A percentile compares a stretch with the other conserved stretches of the same genome.
phyloP scores from a whole-genome alignment of 2,797 vertebrate genomes.

The Pitangus sulphuratus region DNA sequence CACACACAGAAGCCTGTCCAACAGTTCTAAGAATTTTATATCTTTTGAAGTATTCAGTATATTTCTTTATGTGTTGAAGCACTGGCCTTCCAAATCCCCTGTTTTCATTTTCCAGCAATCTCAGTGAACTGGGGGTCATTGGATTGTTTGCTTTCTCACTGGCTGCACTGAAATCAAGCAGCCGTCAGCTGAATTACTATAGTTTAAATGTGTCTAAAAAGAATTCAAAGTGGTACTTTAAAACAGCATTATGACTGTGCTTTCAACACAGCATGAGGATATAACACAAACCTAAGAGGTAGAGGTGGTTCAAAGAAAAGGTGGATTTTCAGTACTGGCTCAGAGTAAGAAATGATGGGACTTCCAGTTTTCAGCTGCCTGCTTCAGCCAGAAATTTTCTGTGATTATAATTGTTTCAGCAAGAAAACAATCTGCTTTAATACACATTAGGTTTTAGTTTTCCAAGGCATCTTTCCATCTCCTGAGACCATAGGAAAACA shows the following conservation, averaged over 20 bases:
- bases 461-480: background rate
- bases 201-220: background rate
- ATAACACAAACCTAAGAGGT: background rate
- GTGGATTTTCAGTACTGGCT: background rate
- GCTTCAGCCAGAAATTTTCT: background rate
- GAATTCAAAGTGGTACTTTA: background rate
- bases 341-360: background rate
- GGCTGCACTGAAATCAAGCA: constrained; percentile 12
- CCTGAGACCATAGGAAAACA: background rate
- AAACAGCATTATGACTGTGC: background rate
- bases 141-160: constrained; percentile 58
- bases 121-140: constrained; percentile 66
- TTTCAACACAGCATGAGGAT: background rate
- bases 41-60: constrained; percentile 73
- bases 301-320: background rate
- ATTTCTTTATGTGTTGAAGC: constrained; percentile 66
- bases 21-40: constrained; percentile 79
- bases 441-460: background rate
- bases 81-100: constrained; percentile 48
- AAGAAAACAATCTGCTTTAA: background rate
- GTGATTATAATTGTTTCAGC: background rate
- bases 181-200: background rate
- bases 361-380: background rate
- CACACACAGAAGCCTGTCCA: constrained; percentile 70
- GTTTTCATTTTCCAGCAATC: constrained; percentile 73